Evolutionary conservation across 2,888 invertebrate genomes (phyloP).

Genomic region (Caenorhabditis imperialis): DNA sequence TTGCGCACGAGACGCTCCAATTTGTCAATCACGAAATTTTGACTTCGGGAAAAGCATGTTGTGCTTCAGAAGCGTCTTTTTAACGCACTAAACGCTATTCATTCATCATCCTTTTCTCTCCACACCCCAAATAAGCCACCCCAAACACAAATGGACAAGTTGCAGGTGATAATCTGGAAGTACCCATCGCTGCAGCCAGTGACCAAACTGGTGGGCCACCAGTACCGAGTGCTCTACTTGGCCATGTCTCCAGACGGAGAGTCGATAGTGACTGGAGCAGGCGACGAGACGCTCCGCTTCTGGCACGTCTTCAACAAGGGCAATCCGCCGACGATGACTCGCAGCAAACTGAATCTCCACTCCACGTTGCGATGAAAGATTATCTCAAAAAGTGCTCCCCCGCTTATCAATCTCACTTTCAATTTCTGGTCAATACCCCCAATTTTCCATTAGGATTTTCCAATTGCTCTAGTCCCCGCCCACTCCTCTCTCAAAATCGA

Average conservation of each 20-base stretch:
- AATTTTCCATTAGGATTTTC: conserved; percentile 15
- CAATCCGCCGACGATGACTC: conserved; percentile 54
- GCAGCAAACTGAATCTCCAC: conserved; percentile 65
- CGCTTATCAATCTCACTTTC: neutral
- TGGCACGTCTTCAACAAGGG: conserved; percentile 98
- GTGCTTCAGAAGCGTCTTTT: too few relatives aligned
- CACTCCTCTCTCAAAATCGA: neutral
- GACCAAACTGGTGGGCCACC: conserved; percentile 96
- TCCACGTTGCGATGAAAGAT: conserved; percentile 58
- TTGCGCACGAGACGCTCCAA: too few relatives aligned
- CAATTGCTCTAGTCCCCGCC: conserved; percentile 14
- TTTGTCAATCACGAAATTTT: too few relatives aligned
- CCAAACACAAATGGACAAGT: neutral
- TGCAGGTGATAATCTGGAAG: conserved; percentile 92
- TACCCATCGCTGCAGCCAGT: conserved; percentile 97
- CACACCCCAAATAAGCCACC: neutral
- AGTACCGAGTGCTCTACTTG: conserved; percentile 93
- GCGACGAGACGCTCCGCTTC: conserved; percentile 96
- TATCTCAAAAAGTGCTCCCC: neutral
- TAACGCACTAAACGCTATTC: too few relatives aligned
- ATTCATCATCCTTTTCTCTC: neutral
- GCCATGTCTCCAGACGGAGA: conserved; percentile 98
- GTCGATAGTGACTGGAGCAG: conserved; percentile 98
- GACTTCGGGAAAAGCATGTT: too few relatives aligned
- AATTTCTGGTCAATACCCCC: conserved; percentile 11